Evolutionary conservation across 2,888 invertebrate species (phyloP), one percentile per base, ranked within the genome.

Genomic region (Uloborus plumipes): DNA sequence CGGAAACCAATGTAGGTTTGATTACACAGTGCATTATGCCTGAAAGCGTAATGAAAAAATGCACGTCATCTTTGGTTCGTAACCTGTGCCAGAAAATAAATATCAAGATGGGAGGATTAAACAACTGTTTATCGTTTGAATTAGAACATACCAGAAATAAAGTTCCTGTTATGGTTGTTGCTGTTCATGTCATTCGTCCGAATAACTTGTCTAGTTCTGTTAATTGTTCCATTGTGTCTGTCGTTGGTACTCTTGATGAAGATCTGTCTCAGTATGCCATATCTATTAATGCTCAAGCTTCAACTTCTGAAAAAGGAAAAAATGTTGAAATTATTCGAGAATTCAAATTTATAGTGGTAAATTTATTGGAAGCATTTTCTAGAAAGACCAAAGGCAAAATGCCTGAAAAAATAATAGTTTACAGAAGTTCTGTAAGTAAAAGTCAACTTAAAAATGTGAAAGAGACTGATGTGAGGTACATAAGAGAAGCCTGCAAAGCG

Each of bases 101-200:
- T 83, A 85, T 86, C 47, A 89, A 89, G 86, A 86, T 89, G 80
- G 89, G 88, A 15, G 89, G 89, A 16, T 86, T 88, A 66, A 89
- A 89, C 86, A 86, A 72, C 22, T 39, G 67, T n/a, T 53, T 85
- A 18, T 71, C 65, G 0, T 67, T 71, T 16, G 70, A 69, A 15
- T 70, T 75, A n/a, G 84, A 62, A 62, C 84, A 78, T 1, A 18
- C 26, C 31, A 71, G 87, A 20, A 88, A 93, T 51, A 86, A 73
- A 0, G 87, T 86, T 0, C 93, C 93, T 0, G 91, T 91, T n/a
- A 92, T 94, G 92, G 91, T 93, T 18, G 91, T 96, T 55, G 97
- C 97, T 0, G 96, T 96, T 11, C 97, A 97, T 89, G 97, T 97
- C 7, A 96, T 96, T 0, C 97, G 97, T 90, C 96, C 97, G 0